phyloP scores from a whole-genome alignment of 2,888 invertebrate genomes.

The Bursaphelenchus okinawaensis region DNA sequence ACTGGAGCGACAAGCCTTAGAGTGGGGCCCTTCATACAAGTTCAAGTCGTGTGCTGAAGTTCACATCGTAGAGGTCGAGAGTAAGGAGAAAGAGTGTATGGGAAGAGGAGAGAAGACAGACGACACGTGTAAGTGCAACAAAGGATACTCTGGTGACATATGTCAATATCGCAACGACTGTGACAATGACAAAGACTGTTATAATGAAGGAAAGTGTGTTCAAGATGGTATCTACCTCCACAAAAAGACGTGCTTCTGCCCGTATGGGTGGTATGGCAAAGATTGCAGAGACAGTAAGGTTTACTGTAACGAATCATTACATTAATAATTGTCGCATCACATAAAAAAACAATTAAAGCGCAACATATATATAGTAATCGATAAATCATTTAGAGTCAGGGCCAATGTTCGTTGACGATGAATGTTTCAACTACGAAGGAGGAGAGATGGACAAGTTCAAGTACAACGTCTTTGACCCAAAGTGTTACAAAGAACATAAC shows the following conservation, averaged over 20 bases:
- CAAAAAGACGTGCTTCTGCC: conserved; percentile 42
- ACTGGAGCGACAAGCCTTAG: conserved; percentile 78
- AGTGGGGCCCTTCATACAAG: conserved; percentile 76
- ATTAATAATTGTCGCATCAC: background rate
- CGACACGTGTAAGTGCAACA: conserved; percentile 57
- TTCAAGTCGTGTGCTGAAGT: conserved; percentile 81
- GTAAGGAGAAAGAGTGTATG: conserved; percentile 19
- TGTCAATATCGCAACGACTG: conserved; percentile 69
- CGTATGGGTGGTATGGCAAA: conserved; percentile 49
- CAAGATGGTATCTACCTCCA: conserved; percentile 29
- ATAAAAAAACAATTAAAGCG: background rate
- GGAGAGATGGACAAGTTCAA: conserved; percentile 10
- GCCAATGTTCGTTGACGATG: conserved; percentile 13
- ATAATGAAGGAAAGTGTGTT: conserved; percentile 47
- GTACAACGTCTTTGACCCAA: conserved; percentile 48
- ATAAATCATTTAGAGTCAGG: conserved; percentile 15
- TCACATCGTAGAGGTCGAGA: conserved; percentile 27
- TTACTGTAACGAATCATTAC: no score
- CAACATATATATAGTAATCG: no score
- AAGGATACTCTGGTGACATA: conserved; percentile 71
- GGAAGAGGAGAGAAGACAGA: conserved; percentile 7
- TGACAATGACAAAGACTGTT: conserved; percentile 42
- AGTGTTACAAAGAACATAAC: conserved; percentile 40
- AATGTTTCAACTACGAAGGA: conserved; percentile 25
- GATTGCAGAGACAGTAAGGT: conserved; percentile 47